These are phyloP conservation scores for Metacarcinus magister DNA, from an alignment of 2,888 invertebrate genomes.

Conservation along the genomic window DNA sequence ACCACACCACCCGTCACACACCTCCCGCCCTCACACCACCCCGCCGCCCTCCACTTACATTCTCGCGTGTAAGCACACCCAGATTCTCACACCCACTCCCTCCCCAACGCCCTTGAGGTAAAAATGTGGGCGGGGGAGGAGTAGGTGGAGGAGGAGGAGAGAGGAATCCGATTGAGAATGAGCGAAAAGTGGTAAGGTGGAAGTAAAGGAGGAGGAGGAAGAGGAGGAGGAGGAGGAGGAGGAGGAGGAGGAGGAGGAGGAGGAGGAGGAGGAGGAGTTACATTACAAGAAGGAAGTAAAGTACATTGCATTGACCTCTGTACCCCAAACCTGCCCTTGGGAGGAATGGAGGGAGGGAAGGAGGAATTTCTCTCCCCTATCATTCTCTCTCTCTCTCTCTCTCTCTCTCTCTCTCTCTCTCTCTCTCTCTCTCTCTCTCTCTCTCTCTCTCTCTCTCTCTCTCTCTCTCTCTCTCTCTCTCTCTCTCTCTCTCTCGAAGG, in stretches of 20 bases:
- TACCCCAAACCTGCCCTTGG: not conserved
- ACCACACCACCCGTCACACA: not conserved
- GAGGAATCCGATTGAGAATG: not conserved
- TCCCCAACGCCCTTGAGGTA: not conserved
- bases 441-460: not conserved
- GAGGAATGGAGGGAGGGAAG: not conserved
- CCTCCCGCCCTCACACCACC: not conserved
- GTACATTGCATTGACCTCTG: slow-evolving; percentile 12
- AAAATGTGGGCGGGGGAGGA: slow-evolving; percentile 43
- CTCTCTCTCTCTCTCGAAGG: not conserved
- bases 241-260: too few relatives aligned
- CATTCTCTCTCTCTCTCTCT: not conserved
- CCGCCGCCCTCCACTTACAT: not conserved
- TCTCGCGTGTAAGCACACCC: slow-evolving; percentile 21
- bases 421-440: not conserved
- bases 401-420: not conserved
- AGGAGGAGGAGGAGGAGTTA: not conserved
- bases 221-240: not conserved
- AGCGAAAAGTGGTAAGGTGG: not conserved
- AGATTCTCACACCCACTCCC: slow-evolving; percentile 37
- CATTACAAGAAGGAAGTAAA: not conserved
- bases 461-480: not conserved
- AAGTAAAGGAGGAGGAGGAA: not conserved
- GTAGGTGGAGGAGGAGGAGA: not conserved
- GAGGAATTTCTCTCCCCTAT: not conserved